These are phyloP conservation scores for Gymnogyps californianus DNA, from an alignment of 2,113 vertebrate genomes.

Conservation along the genomic window DNA sequence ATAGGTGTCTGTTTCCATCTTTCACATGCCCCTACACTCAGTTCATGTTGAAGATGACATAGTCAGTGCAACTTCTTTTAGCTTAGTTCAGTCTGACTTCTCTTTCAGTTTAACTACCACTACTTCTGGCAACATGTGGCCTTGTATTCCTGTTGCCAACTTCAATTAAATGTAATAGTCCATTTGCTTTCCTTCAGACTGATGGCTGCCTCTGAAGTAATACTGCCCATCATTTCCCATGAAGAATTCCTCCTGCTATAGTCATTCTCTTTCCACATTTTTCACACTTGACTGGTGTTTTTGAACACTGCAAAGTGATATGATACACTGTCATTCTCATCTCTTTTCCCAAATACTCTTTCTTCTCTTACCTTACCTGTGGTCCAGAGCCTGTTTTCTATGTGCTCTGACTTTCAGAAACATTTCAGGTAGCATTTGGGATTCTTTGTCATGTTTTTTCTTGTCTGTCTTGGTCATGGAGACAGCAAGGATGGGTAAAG, in stretches of 20 bases:
- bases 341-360: not conserved
- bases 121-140: not conserved
- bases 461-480: not conserved
- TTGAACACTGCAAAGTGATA: not conserved
- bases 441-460: not conserved
- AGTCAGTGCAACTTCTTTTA: not conserved
- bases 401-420: not conserved
- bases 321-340: not conserved
- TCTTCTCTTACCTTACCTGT: not conserved
- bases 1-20: not conserved
- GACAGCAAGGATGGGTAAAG: not conserved
- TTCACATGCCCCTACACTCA: not conserved
- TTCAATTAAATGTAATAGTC: not conserved
- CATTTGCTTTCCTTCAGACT: not conserved
- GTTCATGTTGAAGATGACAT: not conserved
- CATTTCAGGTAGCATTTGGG: not conserved
- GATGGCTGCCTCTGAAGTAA: not conserved
- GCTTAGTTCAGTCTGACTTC: not conserved
- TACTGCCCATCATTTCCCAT: not conserved
- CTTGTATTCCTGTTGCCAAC: not conserved
- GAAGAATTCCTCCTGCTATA: not conserved
- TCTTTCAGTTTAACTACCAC: not conserved
- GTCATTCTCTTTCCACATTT: not conserved
- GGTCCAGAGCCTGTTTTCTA: not conserved
- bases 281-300: not conserved